Base-by-base conservation (phyloP, 2,888 invertebrate species). In the Megaustenia siamemsis region DNA sequence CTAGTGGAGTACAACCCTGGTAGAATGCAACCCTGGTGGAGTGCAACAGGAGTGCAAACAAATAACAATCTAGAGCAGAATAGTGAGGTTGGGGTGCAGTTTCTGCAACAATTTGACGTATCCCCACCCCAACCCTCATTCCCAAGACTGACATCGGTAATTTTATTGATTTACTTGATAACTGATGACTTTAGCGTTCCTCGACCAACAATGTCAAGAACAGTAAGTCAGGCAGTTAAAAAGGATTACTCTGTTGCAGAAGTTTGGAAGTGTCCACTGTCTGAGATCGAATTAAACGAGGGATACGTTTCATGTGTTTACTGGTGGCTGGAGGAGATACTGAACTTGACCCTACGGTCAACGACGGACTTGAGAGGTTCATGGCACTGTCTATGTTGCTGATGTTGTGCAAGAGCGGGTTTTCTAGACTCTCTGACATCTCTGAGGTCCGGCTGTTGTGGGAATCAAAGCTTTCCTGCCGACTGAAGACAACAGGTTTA, bases 401-500 rank as follows among this genome's bases (percentile, higher is more conserved):
- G 53, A 38, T 81, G 6, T 4, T 45, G 12, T 63, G 32, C 49
- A 82, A 49, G 12, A 76, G 69, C 10, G 83, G 78, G 18, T 77
- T 68, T 32, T 77, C 77, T 5, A 60, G 24, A 21, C 24, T 43
- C n/a, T 73, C 71, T 15, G 83, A 77, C 32, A 43, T 8, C 0
- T 83, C 83, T 15, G 78, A 68, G 5, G 63, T 49, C 21, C 82
- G 75, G 12, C 77, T 78, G 66, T 45, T 83, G 63, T 56, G 35
- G 12, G 79, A 84, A 38, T 84, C 84, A 2, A 75, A 1, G 53
- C 80, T 80, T n/a, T 80, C 79, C 28, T 84, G 84, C 6, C 75
- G 56, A n/a, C 49, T 32, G 3, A 83, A 68, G 12, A 69, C 45
- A 10, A 40, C 10, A 5, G 60, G 76, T 49, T 53, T 40, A 6